phyloP scores from a whole-genome alignment of 2,113 vertebrate genomes.

The Grantiella picta region DNA sequence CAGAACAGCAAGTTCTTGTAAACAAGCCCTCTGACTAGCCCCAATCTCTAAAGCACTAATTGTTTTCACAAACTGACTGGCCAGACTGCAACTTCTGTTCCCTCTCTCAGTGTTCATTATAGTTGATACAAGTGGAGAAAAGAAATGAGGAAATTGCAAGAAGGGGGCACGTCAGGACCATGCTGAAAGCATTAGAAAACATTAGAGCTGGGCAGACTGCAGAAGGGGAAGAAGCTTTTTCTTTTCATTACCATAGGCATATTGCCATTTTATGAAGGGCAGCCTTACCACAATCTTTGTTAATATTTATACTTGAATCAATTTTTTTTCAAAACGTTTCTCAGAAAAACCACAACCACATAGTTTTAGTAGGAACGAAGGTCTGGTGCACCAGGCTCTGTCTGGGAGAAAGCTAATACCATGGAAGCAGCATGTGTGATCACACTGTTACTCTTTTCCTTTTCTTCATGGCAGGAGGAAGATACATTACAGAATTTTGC shows the following conservation, averaged over 20 bases:
- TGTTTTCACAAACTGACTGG: slow-evolving; percentile 1
- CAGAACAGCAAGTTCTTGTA: slow-evolving; percentile 20
- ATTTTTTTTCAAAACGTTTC: background rate
- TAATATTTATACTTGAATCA: background rate
- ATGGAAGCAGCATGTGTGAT: background rate
- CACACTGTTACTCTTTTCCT: background rate
- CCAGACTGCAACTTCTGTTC: background rate
- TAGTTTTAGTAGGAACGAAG: background rate
- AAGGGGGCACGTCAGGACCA: background rate
- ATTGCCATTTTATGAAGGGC: background rate
- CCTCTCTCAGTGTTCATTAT: background rate
- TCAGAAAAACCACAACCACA: background rate
- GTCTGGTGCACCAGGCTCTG: background rate
- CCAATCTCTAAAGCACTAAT: background rate
- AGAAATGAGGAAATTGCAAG: background rate
- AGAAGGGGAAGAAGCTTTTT: background rate
- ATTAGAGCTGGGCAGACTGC: background rate
- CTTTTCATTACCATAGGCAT: background rate
- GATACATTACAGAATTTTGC: background rate
- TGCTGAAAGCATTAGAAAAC: background rate
- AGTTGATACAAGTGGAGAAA: background rate
- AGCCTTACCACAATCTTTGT: background rate
- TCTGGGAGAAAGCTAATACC: background rate
- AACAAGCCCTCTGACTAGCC: slow-evolving; percentile 1
- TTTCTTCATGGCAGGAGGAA: background rate